phyloP scores from a whole-genome alignment of 1,140 invertebrate species.

The Reticulitermes speratus region DNA sequence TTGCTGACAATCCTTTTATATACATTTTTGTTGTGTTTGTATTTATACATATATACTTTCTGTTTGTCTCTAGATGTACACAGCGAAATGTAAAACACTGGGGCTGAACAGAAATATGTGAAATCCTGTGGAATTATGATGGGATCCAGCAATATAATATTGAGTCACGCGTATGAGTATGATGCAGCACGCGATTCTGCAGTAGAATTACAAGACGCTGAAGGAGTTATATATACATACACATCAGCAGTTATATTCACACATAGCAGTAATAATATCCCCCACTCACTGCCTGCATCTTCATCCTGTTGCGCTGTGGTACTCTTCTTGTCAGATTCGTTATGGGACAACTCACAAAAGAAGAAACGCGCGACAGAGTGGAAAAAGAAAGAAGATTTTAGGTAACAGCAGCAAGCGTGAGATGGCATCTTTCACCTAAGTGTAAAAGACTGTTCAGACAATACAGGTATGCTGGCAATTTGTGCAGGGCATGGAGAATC shows the following conservation, averaged over 20 bases:
- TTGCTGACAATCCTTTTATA: no score
- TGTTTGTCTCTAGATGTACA: no score
- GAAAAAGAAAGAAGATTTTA: neutral
- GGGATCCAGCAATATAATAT: no score
- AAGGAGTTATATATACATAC: conserved; percentile 5
- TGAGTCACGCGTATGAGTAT: neutral
- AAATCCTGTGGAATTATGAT: no score
- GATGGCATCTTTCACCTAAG: neutral
- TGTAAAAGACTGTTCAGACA: no score
- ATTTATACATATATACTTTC: no score
- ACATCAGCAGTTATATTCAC: conserved; percentile 18
- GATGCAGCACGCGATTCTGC: neutral
- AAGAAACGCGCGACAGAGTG: neutral
- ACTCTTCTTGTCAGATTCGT: neutral
- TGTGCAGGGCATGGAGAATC: no score
- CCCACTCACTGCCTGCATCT: neutral
- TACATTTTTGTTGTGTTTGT: no score
- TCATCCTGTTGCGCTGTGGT: neutral
- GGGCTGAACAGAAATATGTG: no score
- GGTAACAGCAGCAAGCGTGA: neutral
- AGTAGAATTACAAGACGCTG: neutral
- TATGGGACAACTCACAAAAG: neutral
- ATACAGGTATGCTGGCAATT: no score
- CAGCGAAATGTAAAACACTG: no score
- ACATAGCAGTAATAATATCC: neutral